Conservation (phyloP, 1,140 invertebrate genomes). For the Trigoniulus corallinus region DNA sequence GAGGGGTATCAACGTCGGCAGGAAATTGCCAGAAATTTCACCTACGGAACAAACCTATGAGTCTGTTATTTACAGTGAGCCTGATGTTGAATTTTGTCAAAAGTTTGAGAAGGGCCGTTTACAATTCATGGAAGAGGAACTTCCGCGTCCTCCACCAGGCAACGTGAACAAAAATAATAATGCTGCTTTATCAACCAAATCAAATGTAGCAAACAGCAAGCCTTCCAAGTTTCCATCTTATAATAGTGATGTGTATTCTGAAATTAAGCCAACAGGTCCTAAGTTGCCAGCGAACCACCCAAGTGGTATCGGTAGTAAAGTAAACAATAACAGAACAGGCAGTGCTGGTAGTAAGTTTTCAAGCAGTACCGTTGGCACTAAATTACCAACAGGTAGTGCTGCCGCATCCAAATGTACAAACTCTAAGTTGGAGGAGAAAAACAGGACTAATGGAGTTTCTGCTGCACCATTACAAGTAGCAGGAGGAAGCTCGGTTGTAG, state of each 20-base stretch:
- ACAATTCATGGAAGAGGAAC: neutral
- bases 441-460: no score
- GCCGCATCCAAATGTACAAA: no score
- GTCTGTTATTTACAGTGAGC: constrained; percentile 1
- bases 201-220: neutral
- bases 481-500: constrained; percentile 9
- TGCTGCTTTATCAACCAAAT: neutral
- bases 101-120: neutral
- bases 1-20: constrained; percentile 16
- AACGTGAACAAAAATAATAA: neutral
- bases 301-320: no score
- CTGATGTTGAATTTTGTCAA: neutral
- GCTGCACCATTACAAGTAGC: constrained; percentile 3
- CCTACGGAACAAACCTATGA: neutral
- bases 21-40: neutral
- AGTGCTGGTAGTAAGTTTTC: no score
- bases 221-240: no score
- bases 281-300: no score
- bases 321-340: no score
- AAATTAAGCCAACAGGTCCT: no score
- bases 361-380: no score
- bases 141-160: neutral
- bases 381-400: no score
- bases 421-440: no score
- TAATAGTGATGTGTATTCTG: no score